These are phyloP conservation scores for Parapsyche elsis DNA, from an alignment of 1,140 invertebrate species.

Conservation along the genomic window DNA sequence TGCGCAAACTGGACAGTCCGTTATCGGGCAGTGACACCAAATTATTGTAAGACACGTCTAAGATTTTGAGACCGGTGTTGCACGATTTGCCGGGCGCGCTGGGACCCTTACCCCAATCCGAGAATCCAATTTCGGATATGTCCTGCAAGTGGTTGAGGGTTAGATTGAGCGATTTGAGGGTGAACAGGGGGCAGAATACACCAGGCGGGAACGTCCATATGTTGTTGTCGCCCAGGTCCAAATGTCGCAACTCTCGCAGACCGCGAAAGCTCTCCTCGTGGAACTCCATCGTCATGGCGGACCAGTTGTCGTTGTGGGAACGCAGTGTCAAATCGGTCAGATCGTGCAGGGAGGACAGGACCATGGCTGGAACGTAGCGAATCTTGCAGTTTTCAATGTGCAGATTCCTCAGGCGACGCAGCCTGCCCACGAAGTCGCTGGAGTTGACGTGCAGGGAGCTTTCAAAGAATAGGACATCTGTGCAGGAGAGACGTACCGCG, in stretches of 20 bases:
- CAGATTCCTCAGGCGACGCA: slow-evolving; percentile 72
- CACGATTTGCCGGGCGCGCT: slow-evolving; percentile 74
- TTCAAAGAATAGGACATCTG: slow-evolving; percentile 82
- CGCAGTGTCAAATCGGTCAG: slow-evolving; percentile 78
- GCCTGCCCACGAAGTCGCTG: slow-evolving; percentile 74
- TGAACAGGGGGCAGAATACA: slow-evolving; percentile 80
- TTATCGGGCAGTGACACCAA: slow-evolving; percentile 76
- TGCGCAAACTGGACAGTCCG: slow-evolving; percentile 75
- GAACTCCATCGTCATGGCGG: slow-evolving; percentile 78
- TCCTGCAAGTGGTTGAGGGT: slow-evolving; percentile 84
- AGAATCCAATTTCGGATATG: slow-evolving; percentile 77
- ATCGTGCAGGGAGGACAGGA: slow-evolving; percentile 75
- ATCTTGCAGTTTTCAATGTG: slow-evolving; percentile 85
- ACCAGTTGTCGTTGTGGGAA: slow-evolving; percentile 82
- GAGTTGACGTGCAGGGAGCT: slow-evolving; percentile 74
- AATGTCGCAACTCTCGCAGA: slow-evolving; percentile 73
- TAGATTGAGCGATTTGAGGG: slow-evolving; percentile 76
- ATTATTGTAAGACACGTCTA: slow-evolving; percentile 82
- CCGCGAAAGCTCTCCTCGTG: slow-evolving; percentile 78
- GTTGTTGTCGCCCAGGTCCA: slow-evolving; percentile 85
- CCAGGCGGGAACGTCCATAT: slow-evolving; percentile 80
- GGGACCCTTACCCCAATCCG: slow-evolving; percentile 74
- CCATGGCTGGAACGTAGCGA: slow-evolving; percentile 76
- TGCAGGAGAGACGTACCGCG: slow-evolving; percentile 79
- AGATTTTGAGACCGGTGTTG: slow-evolving; percentile 73